These are phyloP conservation scores for Pseudomugil tenellus DNA, from an alignment of 2,797 vertebrate genomes.

Conservation along the genomic window DNA sequence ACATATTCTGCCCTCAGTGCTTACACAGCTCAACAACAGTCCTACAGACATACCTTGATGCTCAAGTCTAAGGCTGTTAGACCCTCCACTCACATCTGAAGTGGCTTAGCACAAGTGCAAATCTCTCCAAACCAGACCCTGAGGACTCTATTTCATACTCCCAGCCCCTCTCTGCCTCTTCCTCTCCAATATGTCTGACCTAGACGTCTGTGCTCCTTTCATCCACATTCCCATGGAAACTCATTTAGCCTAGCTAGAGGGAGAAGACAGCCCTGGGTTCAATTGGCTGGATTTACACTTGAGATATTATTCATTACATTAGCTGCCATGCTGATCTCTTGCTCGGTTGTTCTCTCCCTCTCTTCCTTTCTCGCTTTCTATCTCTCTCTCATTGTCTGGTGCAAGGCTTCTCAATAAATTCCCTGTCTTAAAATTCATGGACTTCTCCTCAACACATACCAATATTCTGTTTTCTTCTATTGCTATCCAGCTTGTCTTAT, in stretches of 20 bases:
- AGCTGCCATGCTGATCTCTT: constrained; percentile 81
- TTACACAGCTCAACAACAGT: constrained; percentile 80
- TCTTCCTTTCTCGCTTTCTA: constrained; percentile 38
- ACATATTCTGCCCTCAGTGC: constrained; percentile 70
- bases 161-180: constrained; percentile 70
- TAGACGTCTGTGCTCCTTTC: constrained; percentile 76
- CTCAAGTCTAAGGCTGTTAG: constrained; percentile 79
- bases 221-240: constrained; percentile 84
- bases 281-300: constrained; percentile 84
- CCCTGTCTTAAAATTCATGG: constrained; percentile 82
- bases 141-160: constrained; percentile 82
- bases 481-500: constrained; percentile 57
- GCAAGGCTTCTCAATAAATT: constrained; percentile 75
- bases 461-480: constrained; percentile 68
- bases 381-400: constrained; percentile 75
- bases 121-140: constrained; percentile 82
- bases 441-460: constrained; percentile 70
- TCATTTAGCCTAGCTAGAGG: constrained; percentile 80
- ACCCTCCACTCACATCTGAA: constrained; percentile 80
- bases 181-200: constrained; percentile 81
- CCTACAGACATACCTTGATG: constrained; percentile 80
- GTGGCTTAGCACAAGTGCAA: constrained; percentile 81
- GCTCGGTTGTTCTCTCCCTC: constrained; percentile 64
- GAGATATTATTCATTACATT: constrained; percentile 86
- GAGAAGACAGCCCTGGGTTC: constrained; percentile 78